phyloP scores from a whole-genome alignment of 2,113 vertebrate genomes.

The Podiceps cristatus region DNA sequence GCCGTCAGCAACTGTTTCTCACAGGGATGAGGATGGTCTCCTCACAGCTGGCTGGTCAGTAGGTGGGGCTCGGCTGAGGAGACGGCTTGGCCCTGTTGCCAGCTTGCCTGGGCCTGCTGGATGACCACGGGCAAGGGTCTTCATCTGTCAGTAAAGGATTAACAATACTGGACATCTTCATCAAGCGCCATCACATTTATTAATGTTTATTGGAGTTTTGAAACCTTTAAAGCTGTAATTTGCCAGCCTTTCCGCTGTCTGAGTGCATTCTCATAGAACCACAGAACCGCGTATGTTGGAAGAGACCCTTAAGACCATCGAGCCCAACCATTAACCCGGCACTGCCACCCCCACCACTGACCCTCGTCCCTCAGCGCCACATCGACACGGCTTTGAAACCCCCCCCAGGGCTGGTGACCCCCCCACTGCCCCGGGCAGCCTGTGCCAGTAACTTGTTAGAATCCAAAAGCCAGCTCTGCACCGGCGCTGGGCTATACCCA shows the following conservation, averaged over 20 bases:
- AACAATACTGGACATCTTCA: neutral
- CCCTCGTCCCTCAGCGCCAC: no score
- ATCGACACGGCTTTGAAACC: no score
- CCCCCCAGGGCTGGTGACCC: no score
- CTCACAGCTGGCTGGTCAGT: neutral
- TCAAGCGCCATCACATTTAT: neutral
- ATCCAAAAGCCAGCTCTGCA: neutral
- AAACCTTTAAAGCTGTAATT: neutral
- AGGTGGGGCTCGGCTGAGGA: neutral
- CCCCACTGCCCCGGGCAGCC: no score
- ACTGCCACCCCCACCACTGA: no score
- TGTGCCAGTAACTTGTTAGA: no score
- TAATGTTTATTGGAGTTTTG: neutral
- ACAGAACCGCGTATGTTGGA: no score
- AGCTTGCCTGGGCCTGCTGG: neutral
- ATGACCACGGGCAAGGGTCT: neutral
- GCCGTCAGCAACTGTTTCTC: neutral
- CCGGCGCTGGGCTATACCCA: no score
- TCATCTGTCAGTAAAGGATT: neutral
- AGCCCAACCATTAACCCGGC: no score
- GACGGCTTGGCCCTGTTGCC: no score
- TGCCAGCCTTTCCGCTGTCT: neutral
- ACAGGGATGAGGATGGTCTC: neutral
- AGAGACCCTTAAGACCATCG: no score
- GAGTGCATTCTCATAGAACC: neutral